phyloP scores from a whole-genome alignment of 2,113 vertebrate genomes.

The Phycodurus eques region DNA sequence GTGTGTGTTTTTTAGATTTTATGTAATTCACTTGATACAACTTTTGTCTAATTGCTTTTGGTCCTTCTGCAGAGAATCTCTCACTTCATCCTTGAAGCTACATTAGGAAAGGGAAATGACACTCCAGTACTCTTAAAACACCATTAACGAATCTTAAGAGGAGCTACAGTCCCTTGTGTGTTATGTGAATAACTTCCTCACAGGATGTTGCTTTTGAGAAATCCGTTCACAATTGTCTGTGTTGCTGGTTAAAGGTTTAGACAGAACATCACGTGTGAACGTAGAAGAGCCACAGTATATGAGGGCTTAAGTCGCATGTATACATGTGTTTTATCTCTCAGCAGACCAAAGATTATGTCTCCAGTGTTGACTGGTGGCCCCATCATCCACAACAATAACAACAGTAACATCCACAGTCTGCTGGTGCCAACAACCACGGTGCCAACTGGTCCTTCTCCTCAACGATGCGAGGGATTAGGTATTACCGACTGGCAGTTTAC shows the following conservation, averaged over 20 bases:
- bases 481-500: constrained; percentile 35
- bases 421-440: constrained; percentile 18
- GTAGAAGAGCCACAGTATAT: neutral
- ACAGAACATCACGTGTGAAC: constrained; percentile 11
- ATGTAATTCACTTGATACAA: no score
- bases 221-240: constrained; percentile 36
- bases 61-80: no score
- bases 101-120: no score
- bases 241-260: constrained; percentile 11
- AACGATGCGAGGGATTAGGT: constrained; percentile 44
- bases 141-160: constrained; percentile 38
- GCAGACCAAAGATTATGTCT: constrained; percentile 37
- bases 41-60: no score
- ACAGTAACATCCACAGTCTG: constrained; percentile 2
- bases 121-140: constrained; percentile 5
- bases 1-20: no score
- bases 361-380: constrained; percentile 25
- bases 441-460: constrained; percentile 37
- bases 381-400: constrained; percentile 46
- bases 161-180: constrained; percentile 21
- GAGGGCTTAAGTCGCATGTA: constrained; percentile 8
- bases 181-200: constrained; percentile 17
- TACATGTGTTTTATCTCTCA: constrained; percentile 24
- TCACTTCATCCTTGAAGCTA: no score
- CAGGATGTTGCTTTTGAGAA: constrained; percentile 27